Base-by-base conservation (phyloP, 2,888 invertebrate species). In the Synanthedon myopaeformis region DNA sequence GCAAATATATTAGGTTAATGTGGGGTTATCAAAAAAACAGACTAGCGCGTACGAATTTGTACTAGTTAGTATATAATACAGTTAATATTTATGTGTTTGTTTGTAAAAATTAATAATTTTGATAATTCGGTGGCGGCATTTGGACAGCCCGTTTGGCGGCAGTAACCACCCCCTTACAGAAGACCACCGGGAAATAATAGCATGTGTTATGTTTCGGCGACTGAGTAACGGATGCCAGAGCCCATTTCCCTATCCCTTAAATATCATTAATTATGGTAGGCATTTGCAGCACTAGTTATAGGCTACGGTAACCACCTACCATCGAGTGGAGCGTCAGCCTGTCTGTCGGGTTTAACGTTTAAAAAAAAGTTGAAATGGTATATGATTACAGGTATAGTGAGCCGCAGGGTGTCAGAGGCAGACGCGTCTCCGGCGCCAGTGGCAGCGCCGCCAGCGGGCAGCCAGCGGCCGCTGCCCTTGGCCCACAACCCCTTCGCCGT, bases 401-500 rank as follows among this genome's bases (percentile, higher is more conserved):
- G 69, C 6, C 80, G 87, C 0, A 84, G 85, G 42, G 72, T 69
- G 45, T 85, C 86, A 0, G 87, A 86, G 58, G 80, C 76, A 54
- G 85, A 84, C 61, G 60, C 60, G 54, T 51, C 54, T 45, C 53
- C 76, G 56, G 61, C 67, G 55, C 69, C 71, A 58, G 74, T 79
- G 57, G 67, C 72, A 12, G 28, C 54, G 41, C 54, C 54, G 17
- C 52, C 57, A 10, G 53, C 61, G 49, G 53, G 61, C 23, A 19
- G 41, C 5, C 48, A 42, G 3, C 51, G 53, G 41, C 68, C 76
- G 48, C 51, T 12, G 51, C 51, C 51, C n/a, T 70, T 89, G 51
- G 77, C 89, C 49, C 89, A 92, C 72, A 97, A 97, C 85, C 97
- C 96, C 1, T 96, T 95, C 80, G 97, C 97, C 10, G 97, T 97